Evolutionary conservation across 92 coral and sea anemone species (phyloP), one percentile per base, ranked within the genome.

Genomic region (Heliopora coerulea): DNA sequence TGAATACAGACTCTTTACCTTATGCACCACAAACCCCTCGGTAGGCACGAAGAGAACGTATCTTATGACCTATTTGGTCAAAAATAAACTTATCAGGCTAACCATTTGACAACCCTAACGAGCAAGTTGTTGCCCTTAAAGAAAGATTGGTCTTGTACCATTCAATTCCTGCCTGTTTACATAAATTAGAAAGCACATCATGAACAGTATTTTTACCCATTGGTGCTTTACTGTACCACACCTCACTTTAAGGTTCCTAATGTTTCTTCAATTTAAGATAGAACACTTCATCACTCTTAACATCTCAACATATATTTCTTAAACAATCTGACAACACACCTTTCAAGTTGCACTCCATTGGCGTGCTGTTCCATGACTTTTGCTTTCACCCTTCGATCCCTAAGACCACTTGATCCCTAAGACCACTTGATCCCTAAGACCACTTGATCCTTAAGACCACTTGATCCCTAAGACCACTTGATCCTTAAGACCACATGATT

Each of bases 1-100:
- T 66, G 8, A 35, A 73, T 20, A 73, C 64, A 73, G 78, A 62
- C 58, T 73, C 52, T 23, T 62, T 49, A 54, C 56, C 78, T 37
- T 64, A 32, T 24, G 56, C 81, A 59, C n/a, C n/a, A n/a, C 49
- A 31, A 57, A 76, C 73, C 35, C 34, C 27, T 26, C 27, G 64
- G 35, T 58, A 25, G 35, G 64, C 27, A 26, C 27, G 64, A 27
- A 58, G 64, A 17, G 35, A 58, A 58, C 37, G 25, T 58, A 27
- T 46, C 52, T 46, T 46, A 46, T 46, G 84, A 70, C 72, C 84
- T 30, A 79, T 79, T 13, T 79, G 68, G 26, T 79, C 59, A 70
- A 79, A 58, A 56, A 79, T 59, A 13, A 56, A 79, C 62, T 79
- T 79, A 31, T 68, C 84, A 37, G 70, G 76, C 37, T 69, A 33